phyloP scores from a whole-genome alignment of 2,113 vertebrate species.

The Abramis brama region DNA sequence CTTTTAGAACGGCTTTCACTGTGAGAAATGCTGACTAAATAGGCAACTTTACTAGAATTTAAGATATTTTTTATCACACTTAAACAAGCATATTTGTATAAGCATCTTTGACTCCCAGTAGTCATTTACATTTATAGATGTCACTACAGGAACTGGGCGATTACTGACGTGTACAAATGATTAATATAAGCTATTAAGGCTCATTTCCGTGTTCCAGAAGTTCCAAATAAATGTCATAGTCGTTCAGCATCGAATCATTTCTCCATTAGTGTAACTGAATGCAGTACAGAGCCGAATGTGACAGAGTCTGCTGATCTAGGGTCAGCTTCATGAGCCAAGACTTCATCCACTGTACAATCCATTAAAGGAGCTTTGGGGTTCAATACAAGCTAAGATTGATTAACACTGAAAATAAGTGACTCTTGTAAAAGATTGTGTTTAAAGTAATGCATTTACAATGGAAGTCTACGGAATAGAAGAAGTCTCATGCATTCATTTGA shows the following conservation, averaged over 20 bases:
- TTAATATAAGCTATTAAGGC: slow-evolving; percentile 66
- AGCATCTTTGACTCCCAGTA: slow-evolving; percentile 23
- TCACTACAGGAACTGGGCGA: slow-evolving; percentile 51
- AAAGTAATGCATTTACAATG: neutral
- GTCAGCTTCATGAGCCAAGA: too few species aligned
- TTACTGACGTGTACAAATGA: slow-evolving; percentile 59
- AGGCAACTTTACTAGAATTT: neutral
- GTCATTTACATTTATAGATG: slow-evolving; percentile 54
- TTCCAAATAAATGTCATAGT: slow-evolving; percentile 58
- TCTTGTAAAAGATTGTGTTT: too few species aligned
- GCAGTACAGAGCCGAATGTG: neutral
- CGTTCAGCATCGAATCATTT: slow-evolving; percentile 39
- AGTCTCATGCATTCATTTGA: too few species aligned
- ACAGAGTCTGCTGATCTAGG: neutral
- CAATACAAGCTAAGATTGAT: too few species aligned
- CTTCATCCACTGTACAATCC: too few species aligned
- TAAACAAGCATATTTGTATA: slow-evolving; percentile 40
- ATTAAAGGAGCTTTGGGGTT: too few species aligned
- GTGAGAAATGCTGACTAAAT: neutral
- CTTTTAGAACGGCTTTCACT: neutral
- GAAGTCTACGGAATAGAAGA: too few species aligned
- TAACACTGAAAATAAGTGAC: too few species aligned
- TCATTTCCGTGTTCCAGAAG: slow-evolving; percentile 58
- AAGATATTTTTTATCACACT: neutral
- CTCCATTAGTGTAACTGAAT: slow-evolving; percentile 45